Conservation (phyloP, 2,888 invertebrate genomes). For the Capitulum mitella region DNA sequence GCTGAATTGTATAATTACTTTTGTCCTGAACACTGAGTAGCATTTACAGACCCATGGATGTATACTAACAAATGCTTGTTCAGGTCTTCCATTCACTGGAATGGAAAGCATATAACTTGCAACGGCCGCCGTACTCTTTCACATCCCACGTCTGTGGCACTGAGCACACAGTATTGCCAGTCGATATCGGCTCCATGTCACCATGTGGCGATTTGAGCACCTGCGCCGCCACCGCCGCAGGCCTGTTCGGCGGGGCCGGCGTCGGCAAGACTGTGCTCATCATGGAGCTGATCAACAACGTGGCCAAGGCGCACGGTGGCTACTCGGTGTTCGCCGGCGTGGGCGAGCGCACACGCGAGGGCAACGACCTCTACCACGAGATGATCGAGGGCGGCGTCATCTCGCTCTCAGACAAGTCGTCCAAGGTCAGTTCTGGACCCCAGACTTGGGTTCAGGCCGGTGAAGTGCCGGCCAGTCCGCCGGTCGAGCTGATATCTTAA, state of each 20-base stretch:
- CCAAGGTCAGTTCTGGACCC: constrained; percentile 34
- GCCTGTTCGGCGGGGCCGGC: constrained; percentile 41
- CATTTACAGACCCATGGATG: no score
- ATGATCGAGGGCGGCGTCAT: constrained; percentile 40
- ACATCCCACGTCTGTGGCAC: no score
- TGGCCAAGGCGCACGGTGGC: constrained; percentile 40
- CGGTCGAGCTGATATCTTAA: not conserved
- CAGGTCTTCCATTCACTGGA: no score
- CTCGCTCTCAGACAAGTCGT: constrained; percentile 37
- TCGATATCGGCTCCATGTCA: no score
- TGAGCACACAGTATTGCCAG: no score
- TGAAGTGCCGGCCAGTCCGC: not conserved
- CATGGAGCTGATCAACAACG: constrained; percentile 41
- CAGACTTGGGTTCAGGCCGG: not conserved
- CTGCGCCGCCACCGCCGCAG: constrained; percentile 25
- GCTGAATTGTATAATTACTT: no score
- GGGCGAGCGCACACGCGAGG: constrained; percentile 42
- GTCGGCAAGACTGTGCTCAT: constrained; percentile 41
- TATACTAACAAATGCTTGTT: no score
- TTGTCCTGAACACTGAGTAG: no score
- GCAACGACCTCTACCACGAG: constrained; percentile 41
- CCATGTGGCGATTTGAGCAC: not conserved
- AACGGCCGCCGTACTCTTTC: no score
- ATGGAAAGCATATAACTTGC: no score
- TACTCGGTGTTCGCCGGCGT: constrained; percentile 41